Conservation (phyloP, 2,113 vertebrate species). For the Alces alces region DNA sequence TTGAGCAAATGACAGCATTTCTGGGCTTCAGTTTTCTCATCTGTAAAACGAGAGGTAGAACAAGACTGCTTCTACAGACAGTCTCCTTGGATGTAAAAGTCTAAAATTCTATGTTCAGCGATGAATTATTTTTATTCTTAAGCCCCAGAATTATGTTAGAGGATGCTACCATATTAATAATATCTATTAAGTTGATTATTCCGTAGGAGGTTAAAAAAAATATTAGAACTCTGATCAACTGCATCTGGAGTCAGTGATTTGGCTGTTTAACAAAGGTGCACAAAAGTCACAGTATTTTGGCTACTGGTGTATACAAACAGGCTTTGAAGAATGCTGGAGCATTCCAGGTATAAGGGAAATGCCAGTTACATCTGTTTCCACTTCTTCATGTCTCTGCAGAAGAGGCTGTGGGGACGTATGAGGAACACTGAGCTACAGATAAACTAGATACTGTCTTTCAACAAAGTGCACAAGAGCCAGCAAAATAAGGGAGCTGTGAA, state of each 20-base stretch:
- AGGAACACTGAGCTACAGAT: not conserved
- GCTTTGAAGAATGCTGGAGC: not conserved
- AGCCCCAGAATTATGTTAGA: not conserved
- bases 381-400: not conserved
- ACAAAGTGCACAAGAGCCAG: not conserved
- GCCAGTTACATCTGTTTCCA: not conserved
- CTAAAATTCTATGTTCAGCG: not conserved
- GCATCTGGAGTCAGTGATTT: not conserved
- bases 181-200: not conserved
- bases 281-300: slow-evolving; percentile 25
- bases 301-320: not conserved
- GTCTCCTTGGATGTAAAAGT: not conserved
- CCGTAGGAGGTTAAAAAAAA: not conserved
- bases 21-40: slow-evolving; percentile 14
- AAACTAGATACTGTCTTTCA: not conserved
- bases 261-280: not conserved
- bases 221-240: not conserved
- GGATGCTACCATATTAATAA: not conserved
- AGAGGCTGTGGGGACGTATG: accelerated
- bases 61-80: not conserved
- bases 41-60: slow-evolving; percentile 44
- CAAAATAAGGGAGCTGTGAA: not conserved
- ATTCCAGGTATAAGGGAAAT: not conserved
- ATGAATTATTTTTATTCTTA: not conserved
- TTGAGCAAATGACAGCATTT: not conserved